phyloP scores from a whole-genome alignment of 2,888 invertebrate genomes.

The Apodemia zela region DNA sequence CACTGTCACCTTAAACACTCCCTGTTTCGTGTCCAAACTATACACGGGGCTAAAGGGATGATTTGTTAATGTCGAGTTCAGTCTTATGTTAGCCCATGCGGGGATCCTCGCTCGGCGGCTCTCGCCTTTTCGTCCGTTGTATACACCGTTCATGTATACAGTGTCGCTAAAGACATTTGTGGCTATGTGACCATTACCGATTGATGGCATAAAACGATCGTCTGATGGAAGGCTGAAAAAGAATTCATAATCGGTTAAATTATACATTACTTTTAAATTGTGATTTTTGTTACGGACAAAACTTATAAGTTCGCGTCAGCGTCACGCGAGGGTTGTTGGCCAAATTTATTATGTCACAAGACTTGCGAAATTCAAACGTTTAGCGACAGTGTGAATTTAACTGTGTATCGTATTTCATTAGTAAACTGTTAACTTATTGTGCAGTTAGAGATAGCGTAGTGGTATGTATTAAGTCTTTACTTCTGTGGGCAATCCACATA shows the following conservation, averaged over 20 bases:
- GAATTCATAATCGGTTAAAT: not conserved
- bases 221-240: slow-evolving; percentile 74
- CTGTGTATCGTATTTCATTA: too few species aligned
- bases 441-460: too few species aligned
- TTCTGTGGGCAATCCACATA: too few species aligned
- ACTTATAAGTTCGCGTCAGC: too few species aligned
- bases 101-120: slow-evolving; percentile 82
- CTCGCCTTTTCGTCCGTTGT: slow-evolving; percentile 77
- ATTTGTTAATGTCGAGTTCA: slow-evolving; percentile 66
- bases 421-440: too few species aligned
- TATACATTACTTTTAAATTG: too few species aligned
- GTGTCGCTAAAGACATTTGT: slow-evolving; percentile 80
- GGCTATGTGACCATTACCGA: slow-evolving; percentile 82
- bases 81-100: slow-evolving; percentile 78
- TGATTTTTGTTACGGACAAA: slow-evolving; percentile 2
- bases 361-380: too few species aligned
- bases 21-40: slow-evolving; percentile 67
- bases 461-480: too few species aligned
- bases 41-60: slow-evolving; percentile 60
- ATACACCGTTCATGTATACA: slow-evolving; percentile 81
- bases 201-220: slow-evolving; percentile 78
- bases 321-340: too few species aligned
- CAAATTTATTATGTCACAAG: too few species aligned
- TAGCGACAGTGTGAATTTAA: too few species aligned
- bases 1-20: slow-evolving; percentile 67